phyloP scores from a whole-genome alignment of 2,888 invertebrate genomes.

The Rhogogaster chlorosoma region DNA sequence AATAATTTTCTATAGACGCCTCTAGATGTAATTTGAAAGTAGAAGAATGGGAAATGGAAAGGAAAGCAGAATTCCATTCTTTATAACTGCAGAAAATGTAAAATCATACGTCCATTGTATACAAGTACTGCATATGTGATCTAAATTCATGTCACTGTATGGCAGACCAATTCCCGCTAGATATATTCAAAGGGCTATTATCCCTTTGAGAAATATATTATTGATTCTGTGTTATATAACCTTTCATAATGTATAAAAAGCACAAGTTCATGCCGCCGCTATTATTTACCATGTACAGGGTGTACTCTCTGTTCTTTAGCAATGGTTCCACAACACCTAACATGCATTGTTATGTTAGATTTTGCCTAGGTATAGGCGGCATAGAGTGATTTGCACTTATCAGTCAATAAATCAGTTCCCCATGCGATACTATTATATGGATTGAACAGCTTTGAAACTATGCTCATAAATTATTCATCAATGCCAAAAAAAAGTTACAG shows the following conservation, averaged over 20 bases:
- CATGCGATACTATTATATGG: slow-evolving; percentile 49
- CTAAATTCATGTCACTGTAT: slow-evolving; percentile 20
- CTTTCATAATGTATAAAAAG: slow-evolving; percentile 67
- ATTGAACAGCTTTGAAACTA: not conserved
- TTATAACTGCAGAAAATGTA: not conserved
- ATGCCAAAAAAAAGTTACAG: slow-evolving; percentile 14
- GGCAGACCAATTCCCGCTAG: slow-evolving; percentile 2
- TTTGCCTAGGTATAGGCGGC: slow-evolving; percentile 51
- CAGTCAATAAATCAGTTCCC: slow-evolving; percentile 72
- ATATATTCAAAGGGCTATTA: slow-evolving; percentile 57
- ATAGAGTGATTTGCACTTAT: slow-evolving; percentile 73
- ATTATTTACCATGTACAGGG: slow-evolving; percentile 70
- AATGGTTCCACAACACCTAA: slow-evolving; percentile 67
- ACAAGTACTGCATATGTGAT: slow-evolving; percentile 5
- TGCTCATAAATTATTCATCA: slow-evolving; percentile 35
- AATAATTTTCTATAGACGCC: not conserved
- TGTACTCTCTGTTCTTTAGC: slow-evolving; percentile 62
- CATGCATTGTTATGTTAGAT: slow-evolving; percentile 69
- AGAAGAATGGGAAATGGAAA: not conserved
- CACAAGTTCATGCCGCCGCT: slow-evolving; percentile 72
- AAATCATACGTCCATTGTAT: not conserved
- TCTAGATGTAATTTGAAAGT: not conserved
- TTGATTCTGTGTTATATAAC: slow-evolving; percentile 56
- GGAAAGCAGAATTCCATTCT: not conserved
- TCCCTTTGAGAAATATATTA: slow-evolving; percentile 53